These are phyloP conservation scores for Phortica variegata DNA, from an alignment of 1,140 invertebrate genomes.

Conservation along the genomic window DNA sequence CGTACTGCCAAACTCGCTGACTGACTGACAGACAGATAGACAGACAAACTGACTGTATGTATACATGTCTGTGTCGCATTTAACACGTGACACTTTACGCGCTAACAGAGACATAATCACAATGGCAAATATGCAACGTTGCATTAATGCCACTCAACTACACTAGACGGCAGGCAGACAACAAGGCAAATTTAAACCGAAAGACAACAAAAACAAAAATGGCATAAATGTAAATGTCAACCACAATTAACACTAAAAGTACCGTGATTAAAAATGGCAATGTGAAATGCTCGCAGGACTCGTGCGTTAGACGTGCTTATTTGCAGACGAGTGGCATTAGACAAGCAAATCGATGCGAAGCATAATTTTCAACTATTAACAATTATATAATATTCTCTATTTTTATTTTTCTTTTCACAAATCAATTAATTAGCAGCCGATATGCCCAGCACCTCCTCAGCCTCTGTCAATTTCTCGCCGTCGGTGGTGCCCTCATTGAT, in stretches of 20 bases:
- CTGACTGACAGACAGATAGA: background rate
- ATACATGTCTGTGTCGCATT: conserved; percentile 10
- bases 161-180: background rate
- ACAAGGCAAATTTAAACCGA: no score
- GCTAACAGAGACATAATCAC: conserved; percentile 40
- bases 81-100: conserved; percentile 12
- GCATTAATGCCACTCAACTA: conserved; percentile 28
- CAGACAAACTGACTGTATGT: no score
- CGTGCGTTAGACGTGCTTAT: no score
- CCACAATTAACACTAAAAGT: conserved; percentile 24
- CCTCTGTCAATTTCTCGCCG: conserved; percentile 13
- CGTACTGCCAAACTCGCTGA: background rate
- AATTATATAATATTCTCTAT: conserved; percentile 8
- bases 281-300: no score
- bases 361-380: conserved; percentile 12
- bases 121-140: conserved; percentile 35
- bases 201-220: conserved; percentile 41
- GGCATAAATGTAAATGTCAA: conserved; percentile 17
- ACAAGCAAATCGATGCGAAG: no score
- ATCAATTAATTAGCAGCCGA: no score
- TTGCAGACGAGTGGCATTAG: conserved; percentile 26
- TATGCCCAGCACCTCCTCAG: background rate
- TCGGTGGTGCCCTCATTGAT: conserved; percentile 17
- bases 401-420: conserved; percentile 13
- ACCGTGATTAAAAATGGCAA: conserved; percentile 1